Percentiles rank a stretch among this genome's conserved stretches.
Conservation (phyloP, 1,140 invertebrate genomes). For the Dreissena polymorpha region DNA sequence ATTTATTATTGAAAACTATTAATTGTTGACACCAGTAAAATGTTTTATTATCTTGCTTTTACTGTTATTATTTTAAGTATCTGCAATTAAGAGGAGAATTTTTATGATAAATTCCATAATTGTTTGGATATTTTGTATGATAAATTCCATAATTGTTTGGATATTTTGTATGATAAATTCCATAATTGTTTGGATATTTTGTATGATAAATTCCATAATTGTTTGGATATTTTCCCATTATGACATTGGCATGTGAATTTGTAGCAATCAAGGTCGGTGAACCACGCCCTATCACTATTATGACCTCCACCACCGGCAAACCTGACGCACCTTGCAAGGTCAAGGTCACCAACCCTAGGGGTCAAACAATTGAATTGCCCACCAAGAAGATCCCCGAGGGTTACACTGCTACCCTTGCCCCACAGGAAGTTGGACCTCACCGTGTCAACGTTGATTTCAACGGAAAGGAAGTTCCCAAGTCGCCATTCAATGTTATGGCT, state of each 20-base stretch:
- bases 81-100: too few relatives aligned
- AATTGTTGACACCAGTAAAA: too few relatives aligned
- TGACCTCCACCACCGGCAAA: constrained; percentile 85
- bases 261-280: constrained; percentile 73
- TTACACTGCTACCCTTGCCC: constrained; percentile 82
- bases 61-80: too few relatives aligned
- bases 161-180: too few relatives aligned
- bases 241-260: background rate
- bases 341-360: constrained; percentile 75
- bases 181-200: too few relatives aligned
- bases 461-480: constrained; percentile 87
- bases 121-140: too few relatives aligned
- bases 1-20: too few relatives aligned
- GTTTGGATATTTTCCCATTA: too few relatives aligned
- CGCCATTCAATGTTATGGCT: constrained; percentile 95
- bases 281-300: constrained; percentile 90
- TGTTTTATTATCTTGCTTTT: too few relatives aligned
- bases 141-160: too few relatives aligned
- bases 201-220: too few relatives aligned
- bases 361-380: constrained; percentile 83
- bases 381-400: constrained; percentile 80
- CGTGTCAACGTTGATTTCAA: constrained; percentile 49
- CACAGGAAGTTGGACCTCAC: constrained; percentile 84
- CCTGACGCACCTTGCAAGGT: constrained; percentile 85
- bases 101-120: too few relatives aligned